Evolutionary conservation across 2,113 vertebrate species (phyloP).

Genomic region (Pachycephala philippinensis): DNA sequence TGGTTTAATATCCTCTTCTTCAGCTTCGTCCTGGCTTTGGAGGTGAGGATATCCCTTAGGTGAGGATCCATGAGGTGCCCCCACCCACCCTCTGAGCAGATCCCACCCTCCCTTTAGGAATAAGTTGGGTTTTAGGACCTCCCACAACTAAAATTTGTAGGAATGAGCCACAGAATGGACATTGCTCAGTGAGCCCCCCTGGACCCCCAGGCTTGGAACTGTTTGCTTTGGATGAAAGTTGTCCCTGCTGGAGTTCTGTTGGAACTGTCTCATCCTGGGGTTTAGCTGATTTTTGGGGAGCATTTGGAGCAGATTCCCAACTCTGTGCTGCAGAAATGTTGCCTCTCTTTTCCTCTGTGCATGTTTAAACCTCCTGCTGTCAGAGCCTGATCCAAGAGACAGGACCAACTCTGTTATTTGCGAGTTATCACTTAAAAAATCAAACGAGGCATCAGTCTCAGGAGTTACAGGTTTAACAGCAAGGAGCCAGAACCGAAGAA

Average conservation of each 20-base stretch:
- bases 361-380: background rate
- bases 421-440: too few species aligned
- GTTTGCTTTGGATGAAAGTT: background rate
- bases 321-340: background rate
- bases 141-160: background rate
- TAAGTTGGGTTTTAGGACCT: rapidly evolving
- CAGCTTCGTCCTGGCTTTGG: background rate
- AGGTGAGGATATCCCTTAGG: background rate
- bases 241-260: background rate
- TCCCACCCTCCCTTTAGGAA: background rate
- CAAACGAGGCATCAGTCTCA: too few species aligned
- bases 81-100: background rate
- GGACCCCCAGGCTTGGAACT: too few species aligned
- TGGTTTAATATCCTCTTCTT: background rate
- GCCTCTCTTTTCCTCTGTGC: background rate
- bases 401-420: too few species aligned
- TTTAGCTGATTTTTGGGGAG: background rate
- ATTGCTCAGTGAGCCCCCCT: rapidly evolving
- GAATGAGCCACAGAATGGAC: background rate
- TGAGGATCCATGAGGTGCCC: background rate
- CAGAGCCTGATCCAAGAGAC: too few species aligned
- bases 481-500: too few species aligned
- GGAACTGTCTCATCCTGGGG: background rate
- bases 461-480: too few species aligned
- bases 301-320: background rate